Evolutionary conservation across 1,140 invertebrate species (phyloP), one percentile per base, ranked within the genome.

Genomic region (Eurytemora carolleeae): DNA sequence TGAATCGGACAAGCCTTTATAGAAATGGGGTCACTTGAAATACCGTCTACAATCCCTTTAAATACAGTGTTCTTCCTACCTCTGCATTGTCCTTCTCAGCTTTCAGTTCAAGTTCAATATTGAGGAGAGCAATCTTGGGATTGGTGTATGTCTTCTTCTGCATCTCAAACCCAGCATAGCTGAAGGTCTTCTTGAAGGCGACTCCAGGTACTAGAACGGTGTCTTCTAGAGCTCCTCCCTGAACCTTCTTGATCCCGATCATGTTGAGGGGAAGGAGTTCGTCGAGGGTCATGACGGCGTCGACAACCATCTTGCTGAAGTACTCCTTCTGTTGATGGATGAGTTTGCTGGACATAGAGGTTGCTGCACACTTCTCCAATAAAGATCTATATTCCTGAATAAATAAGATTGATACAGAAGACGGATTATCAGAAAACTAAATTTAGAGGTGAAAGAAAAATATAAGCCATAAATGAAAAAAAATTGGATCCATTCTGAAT

Each of bases 141-240:
- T 87, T 80, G 16, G 79, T 75, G 69, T 95, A 97, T 56, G 78
- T 82, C 75, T 98, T 98, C 0, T 89, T 93, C 70, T 98, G 95
- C 96, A 99, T 99, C 77, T 98, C 95, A 75, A 99, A 99, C 3
- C 96, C 96, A 66, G 96, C 96, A 71, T 99, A 99, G 0, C 92
- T 96, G 75, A 99, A 99, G 0, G 95, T 98, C 75, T 99, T 99
- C 74, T 99, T 98, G 71, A 99, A 99, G 0, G 94, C 93, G 12
- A 99, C 94, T 56, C 96, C 96, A 64, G 81, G 77, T 1, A 99
- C 82, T 0, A 66, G 53, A 3, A 18, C 17, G 1, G 60, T 57
- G 2, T 62, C 81, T 74, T 95, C 87, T 12, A 98, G 71, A 2
- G 85, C 86, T 64, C 94, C 94, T 58, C 94, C 94, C n/a, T 82